Percentiles rank a stretch among this genome's conserved stretches.
These are phyloP conservation scores for Diorhabda sublineata DNA, from an alignment of 1,140 invertebrate species.

Conservation along the genomic window DNA sequence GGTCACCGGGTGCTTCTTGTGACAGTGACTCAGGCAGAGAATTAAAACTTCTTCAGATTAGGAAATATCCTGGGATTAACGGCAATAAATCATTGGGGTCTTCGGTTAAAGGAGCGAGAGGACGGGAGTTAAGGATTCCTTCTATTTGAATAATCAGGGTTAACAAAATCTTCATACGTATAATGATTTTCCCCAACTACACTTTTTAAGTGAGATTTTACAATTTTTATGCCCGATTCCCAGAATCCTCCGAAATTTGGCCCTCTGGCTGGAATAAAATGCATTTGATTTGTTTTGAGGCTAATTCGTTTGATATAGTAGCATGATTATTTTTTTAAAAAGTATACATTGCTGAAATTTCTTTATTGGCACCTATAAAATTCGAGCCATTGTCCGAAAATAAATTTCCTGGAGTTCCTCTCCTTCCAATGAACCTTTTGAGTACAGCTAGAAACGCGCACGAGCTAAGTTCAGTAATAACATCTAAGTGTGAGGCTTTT, in stretches of 20 bases:
- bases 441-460: constrained; percentile 32
- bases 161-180: constrained; percentile 35
- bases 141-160: constrained; percentile 11
- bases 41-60: not conserved
- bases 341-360: too few species aligned
- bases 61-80: not conserved
- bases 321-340: too few species aligned
- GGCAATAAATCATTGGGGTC: not conserved
- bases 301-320: not conserved
- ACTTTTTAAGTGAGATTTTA: constrained; percentile 18
- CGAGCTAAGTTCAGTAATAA: constrained; percentile 35
- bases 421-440: constrained; percentile 34
- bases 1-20: too few species aligned
- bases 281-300: constrained; percentile 4
- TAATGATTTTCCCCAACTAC: not conserved
- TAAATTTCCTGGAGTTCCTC: constrained; percentile 20
- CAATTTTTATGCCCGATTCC: constrained; percentile 13
- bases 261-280: too few species aligned
- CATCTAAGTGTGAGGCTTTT: constrained; percentile 39
- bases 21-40: too few species aligned
- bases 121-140: constrained; percentile 23
- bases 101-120: not conserved
- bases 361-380: too few species aligned
- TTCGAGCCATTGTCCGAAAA: constrained; percentile 10
- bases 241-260: too few species aligned